These are phyloP conservation scores for Philhelius pedissequus DNA, from an alignment of 2,888 invertebrate species.

Conservation along the genomic window DNA sequence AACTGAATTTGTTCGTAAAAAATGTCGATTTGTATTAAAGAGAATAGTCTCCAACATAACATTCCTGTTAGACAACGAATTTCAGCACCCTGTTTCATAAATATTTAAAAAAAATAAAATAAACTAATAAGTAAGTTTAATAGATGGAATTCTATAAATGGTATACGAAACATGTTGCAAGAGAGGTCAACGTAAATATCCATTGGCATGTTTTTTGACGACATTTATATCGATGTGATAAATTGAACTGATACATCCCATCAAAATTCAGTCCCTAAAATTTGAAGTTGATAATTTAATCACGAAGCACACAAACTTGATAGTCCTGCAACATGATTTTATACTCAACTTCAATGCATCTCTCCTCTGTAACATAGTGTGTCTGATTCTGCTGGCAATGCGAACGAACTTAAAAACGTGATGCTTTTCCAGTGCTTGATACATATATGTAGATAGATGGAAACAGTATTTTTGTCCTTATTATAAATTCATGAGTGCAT, in stretches of 20 bases:
- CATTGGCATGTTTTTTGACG: neutral
- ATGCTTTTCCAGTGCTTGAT: neutral
- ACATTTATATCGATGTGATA: neutral
- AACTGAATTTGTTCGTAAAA: too few species aligned
- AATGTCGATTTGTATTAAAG: too few species aligned
- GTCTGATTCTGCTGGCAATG: neutral
- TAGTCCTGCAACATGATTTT: slow-evolving; percentile 47
- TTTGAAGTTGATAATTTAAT: slow-evolving; percentile 46
- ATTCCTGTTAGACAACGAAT: too few species aligned
- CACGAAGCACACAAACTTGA: slow-evolving; percentile 28
- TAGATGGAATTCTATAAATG: too few species aligned
- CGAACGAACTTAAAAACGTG: neutral
- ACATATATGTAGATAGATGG: neutral
- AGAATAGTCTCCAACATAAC: too few species aligned
- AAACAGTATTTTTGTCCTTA: too few species aligned
- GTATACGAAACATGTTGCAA: too few species aligned
- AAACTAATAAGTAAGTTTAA: too few species aligned
- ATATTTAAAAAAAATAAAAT: too few species aligned
- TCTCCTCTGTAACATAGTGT: neutral
- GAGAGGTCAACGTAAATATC: neutral
- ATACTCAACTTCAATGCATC: slow-evolving; percentile 9
- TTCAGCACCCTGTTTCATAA: too few species aligned
- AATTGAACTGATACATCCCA: neutral
- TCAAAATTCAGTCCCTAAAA: slow-evolving; percentile 1
- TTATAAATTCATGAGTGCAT: slow-evolving; percentile 1